These are phyloP conservation scores for Apodemus sylvaticus DNA, from an alignment of 2,113 vertebrate species.

Conservation along the genomic window DNA sequence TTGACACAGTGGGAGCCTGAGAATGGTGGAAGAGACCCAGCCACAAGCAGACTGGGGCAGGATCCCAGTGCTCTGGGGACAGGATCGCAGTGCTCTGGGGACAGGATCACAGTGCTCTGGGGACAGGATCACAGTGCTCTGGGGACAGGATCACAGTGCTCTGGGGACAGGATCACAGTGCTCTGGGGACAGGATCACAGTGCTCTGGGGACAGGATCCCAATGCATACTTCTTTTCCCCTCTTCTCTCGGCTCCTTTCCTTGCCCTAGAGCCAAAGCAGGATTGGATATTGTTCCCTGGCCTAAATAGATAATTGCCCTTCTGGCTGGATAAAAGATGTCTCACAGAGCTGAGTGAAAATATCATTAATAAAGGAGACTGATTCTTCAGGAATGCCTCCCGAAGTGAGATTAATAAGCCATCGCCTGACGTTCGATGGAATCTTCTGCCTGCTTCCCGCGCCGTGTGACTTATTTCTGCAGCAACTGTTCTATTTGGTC, in stretches of 20 bases:
- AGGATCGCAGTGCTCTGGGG: too few species aligned
- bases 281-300: conserved; percentile 89
- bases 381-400: conserved; percentile 90
- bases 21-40: not conserved
- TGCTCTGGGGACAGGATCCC: conserved; percentile 61
- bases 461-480: conserved; percentile 87
- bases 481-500: conserved; percentile 87
- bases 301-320: conserved; percentile 92
- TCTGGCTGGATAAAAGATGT: conserved; percentile 91
- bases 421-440: conserved; percentile 88
- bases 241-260: conserved; percentile 77
- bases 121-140: too few species aligned
- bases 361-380: conserved; percentile 92
- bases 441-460: conserved; percentile 87
- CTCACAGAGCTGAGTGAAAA: conserved; percentile 88
- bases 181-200: too few species aligned
- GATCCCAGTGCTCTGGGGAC: too few species aligned
- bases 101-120: too few species aligned
- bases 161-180: too few species aligned
- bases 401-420: conserved; percentile 92
- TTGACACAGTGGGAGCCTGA: not conserved
- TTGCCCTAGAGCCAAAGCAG: conserved; percentile 78
- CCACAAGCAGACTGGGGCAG: conserved; percentile 57
- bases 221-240: conserved; percentile 60
- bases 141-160: too few species aligned